phyloP scores from a whole-genome alignment of 2,888 invertebrate species.

The Eulithis prunata region DNA sequence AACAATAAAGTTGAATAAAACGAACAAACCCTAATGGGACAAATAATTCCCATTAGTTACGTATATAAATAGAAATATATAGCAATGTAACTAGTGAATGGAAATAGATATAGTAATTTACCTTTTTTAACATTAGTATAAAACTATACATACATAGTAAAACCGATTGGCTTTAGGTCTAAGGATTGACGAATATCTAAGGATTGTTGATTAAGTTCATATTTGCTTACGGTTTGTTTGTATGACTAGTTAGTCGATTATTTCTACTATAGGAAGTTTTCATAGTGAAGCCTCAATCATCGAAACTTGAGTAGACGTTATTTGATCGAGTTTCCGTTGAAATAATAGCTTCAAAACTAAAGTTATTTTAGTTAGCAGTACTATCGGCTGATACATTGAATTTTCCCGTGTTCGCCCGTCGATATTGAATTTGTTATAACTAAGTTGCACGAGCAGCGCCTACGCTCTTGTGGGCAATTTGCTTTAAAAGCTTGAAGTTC shows the following conservation, averaged over 20 bases:
- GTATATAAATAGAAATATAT: too few relatives aligned
- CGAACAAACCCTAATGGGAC: too few relatives aligned
- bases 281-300: slow-evolving; percentile 20
- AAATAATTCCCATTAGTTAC: too few relatives aligned
- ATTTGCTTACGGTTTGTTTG: not conserved
- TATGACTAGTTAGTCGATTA: not conserved
- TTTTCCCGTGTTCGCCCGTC: slow-evolving; percentile 18
- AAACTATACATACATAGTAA: too few relatives aligned
- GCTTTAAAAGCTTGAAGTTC: slow-evolving; percentile 23
- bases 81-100: too few relatives aligned
- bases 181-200: too few relatives aligned
- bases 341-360: not conserved
- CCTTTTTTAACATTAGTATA: too few relatives aligned
- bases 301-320: slow-evolving; percentile 21
- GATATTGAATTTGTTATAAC: slow-evolving; percentile 25
- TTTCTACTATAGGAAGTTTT: slow-evolving; percentile 16
- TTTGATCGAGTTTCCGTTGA: slow-evolving; percentile 15
- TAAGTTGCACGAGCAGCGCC: slow-evolving; percentile 10
- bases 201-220: not conserved
- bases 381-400: slow-evolving; percentile 23
- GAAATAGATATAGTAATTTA: too few relatives aligned
- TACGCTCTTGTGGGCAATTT: slow-evolving; percentile 20
- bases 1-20: too few relatives aligned
- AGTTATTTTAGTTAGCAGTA: slow-evolving; percentile 6
- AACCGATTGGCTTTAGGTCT: too few relatives aligned